Evolutionary conservation across 2,113 vertebrate species (phyloP).

Genomic region (Ancistrus triradiatus): DNA sequence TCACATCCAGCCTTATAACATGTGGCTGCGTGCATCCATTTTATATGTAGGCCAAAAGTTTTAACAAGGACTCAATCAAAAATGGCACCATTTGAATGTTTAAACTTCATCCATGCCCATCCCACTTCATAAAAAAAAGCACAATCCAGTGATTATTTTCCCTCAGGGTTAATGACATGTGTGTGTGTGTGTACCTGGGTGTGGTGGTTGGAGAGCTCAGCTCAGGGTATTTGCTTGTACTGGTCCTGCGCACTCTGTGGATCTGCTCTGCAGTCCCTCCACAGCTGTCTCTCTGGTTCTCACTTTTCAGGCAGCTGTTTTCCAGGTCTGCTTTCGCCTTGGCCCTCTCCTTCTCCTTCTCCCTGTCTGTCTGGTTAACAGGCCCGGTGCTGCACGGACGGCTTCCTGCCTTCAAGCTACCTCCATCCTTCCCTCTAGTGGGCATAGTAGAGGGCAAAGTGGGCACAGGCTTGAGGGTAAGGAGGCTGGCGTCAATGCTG

Average conservation of each 20-base stretch:
- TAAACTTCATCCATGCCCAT: too few species aligned
- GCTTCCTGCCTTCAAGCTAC: conserved; percentile 54
- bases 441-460: conserved; percentile 47
- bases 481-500: conserved; percentile 81
- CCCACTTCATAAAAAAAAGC: too few species aligned
- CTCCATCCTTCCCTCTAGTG: conserved; percentile 72
- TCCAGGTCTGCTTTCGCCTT: conserved; percentile 93
- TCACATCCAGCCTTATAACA: too few species aligned
- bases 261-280: conserved; percentile 77
- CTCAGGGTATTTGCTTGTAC: conserved; percentile 78
- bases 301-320: conserved; percentile 61
- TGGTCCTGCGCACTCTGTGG: conserved; percentile 73
- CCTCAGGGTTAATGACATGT: background rate
- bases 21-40: too few species aligned
- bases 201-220: conserved; percentile 84
- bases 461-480: conserved; percentile 77
- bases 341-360: conserved; percentile 91
- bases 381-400: conserved; percentile 68
- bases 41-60: too few species aligned
- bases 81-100: too few species aligned
- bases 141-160: too few species aligned
- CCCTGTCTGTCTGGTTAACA: conserved; percentile 90
- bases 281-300: conserved; percentile 60
- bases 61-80: too few species aligned
- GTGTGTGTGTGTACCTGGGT: conserved; percentile 73